Evolutionary conservation across 2,888 invertebrate species (phyloP).

Genomic region (Empis stercorea): DNA sequence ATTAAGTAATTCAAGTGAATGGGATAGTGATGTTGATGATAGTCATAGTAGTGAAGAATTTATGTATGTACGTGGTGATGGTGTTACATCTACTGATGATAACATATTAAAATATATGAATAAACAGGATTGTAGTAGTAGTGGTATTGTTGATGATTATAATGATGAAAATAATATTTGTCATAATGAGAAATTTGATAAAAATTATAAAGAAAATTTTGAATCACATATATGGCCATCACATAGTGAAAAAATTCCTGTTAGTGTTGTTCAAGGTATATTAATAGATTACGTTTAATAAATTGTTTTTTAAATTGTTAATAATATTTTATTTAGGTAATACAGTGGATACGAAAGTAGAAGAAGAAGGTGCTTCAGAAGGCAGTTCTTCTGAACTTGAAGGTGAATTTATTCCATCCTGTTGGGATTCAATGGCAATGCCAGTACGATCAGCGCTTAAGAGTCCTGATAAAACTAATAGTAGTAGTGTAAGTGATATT

Average conservation of each 20-base stretch:
- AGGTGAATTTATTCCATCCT: conserved; percentile 64
- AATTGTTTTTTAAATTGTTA: neutral
- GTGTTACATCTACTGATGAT: conserved; percentile 4
- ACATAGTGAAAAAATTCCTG: conserved; percentile 8
- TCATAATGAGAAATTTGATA: no score
- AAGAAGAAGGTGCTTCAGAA: conserved; percentile 17
- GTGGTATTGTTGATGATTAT: neutral
- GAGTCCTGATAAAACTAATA: conserved; percentile 35
- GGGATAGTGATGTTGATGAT: conserved; percentile 40
- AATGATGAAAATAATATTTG: neutral
- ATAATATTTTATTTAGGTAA: neutral
- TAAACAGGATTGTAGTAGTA: neutral
- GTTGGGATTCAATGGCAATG: conserved; percentile 65
- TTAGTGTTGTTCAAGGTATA: neutral
- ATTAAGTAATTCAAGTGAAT: conserved; percentile 16
- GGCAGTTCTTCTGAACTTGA: conserved; percentile 46
- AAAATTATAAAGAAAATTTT: conserved; percentile 2
- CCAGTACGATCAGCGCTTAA: conserved; percentile 63
- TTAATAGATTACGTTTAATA: neutral
- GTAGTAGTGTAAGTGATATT: conserved; percentile 13
- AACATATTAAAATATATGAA: neutral
- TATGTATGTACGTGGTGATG: conserved; percentile 20
- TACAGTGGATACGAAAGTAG: conserved; percentile 13
- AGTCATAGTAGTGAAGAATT: conserved; percentile 24
- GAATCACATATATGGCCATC: conserved; percentile 11